These are phyloP conservation scores for Scaeva pyrastri DNA, from an alignment of 2,888 invertebrate genomes.

Conservation along the genomic window DNA sequence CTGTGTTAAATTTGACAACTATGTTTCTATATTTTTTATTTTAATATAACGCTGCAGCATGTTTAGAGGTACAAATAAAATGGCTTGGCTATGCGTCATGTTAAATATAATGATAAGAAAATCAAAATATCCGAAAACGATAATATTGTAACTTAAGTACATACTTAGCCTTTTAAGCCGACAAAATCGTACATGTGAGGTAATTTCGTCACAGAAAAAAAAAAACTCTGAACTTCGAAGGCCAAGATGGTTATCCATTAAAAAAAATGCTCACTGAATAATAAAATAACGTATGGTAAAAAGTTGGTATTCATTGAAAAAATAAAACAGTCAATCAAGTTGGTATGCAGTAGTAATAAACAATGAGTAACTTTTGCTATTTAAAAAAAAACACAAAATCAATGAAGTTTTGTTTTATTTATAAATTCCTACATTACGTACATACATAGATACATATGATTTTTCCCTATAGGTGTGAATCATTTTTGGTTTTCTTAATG, in stretches of 20 bases:
- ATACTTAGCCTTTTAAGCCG: background rate
- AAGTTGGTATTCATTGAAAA: conserved; percentile 14
- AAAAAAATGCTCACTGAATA: conserved; percentile 5
- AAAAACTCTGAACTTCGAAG: conserved; percentile 1
- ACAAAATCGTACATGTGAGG: background rate
- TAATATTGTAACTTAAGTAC: background rate
- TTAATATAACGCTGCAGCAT: background rate
- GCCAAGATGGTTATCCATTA: conserved; percentile 41
- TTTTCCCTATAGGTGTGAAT: conserved; percentile 52
- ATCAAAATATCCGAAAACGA: background rate
- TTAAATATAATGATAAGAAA: background rate
- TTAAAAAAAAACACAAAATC: too few relatives aligned
- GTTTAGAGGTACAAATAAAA: background rate
- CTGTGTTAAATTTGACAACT: too few relatives aligned
- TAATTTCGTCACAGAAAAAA: conserved; percentile 14
- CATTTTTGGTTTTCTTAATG: conserved; percentile 34
- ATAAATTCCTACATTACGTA: conserved; percentile 8
- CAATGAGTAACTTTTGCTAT: conserved; percentile 56
- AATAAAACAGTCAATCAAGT: conserved; percentile 6
- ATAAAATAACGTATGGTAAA: too few relatives aligned
- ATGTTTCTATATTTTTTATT: background rate
- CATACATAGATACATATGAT: too few relatives aligned
- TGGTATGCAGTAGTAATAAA: conserved; percentile 35
- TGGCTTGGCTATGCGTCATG: conserved; percentile 1
- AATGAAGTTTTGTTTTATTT: background rate